These are phyloP conservation scores for Siderastrea radians DNA, from an alignment of 92 coral and sea anemone species.

Conservation along the genomic window DNA sequence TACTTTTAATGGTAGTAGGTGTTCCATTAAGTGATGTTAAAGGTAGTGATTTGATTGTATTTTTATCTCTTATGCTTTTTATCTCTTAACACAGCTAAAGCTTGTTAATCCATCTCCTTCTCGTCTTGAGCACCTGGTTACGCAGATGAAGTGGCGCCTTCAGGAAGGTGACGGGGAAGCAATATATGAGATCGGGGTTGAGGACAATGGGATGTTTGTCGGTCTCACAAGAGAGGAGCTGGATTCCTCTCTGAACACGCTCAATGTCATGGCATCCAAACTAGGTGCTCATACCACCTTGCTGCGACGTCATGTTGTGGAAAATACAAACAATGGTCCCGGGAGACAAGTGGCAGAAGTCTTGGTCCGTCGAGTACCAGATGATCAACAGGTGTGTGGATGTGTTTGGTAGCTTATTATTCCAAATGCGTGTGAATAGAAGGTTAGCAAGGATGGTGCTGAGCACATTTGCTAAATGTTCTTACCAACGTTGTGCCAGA, in stretches of 20 bases:
- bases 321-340: constrained; percentile 22
- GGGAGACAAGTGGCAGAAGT: constrained; percentile 87
- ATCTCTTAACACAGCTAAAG: constrained; percentile 73
- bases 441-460: too few relatives aligned
- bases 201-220: constrained; percentile 89
- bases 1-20: too few relatives aligned
- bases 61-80: too few relatives aligned
- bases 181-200: constrained; percentile 99
- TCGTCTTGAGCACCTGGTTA: constrained; percentile 90
- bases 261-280: constrained; percentile 87
- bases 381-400: constrained; percentile 91
- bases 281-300: constrained; percentile 91
- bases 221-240: constrained; percentile 94
- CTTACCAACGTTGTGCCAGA: too few relatives aligned
- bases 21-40: neutral
- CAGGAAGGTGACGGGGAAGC: constrained; percentile 99
- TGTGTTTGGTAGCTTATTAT: too few relatives aligned
- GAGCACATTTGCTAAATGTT: too few relatives aligned
- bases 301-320: constrained; percentile 80
- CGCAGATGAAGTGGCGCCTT: constrained; percentile 99
- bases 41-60: neutral
- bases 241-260: constrained; percentile 83
- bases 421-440: too few relatives aligned
- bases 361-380: constrained; percentile 91
- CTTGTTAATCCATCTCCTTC: constrained; percentile 92